Base-by-base conservation (phyloP, 1,140 invertebrate species). In the Euwallacea fornicatus region DNA sequence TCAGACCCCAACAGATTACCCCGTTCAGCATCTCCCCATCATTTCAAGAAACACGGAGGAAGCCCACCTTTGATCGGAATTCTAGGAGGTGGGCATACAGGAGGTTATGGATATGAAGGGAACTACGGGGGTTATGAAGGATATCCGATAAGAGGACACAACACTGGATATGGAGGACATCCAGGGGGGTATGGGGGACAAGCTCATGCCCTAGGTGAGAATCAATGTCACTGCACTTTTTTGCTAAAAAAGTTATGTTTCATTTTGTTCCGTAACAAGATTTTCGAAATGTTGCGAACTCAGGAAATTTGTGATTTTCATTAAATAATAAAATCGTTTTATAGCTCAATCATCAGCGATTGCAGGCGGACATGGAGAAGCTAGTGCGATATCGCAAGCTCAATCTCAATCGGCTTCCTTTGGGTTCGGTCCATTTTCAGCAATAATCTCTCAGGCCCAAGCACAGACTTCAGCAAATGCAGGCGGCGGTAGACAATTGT, bases 391-490 rank as follows among this genome's bases (percentile, higher is more conserved):
- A 50, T 11, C 64, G 4, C 64, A 66, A 43, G 10, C 64, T 55
- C 64, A 66, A 56, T 16, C 64, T 54, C 64, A 66, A 55, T 66
- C 64, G 9, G 50, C 64, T 8, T 55, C 64, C 11, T 66, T 66
- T 55, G 64, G 64, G 3, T 66, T 66, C 42, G 64, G 64, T 11
- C 64, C 64, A 41, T 66, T 66, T 56, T 54, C 53, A 3, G 64
- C 64, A 4, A 55, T 7, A 7, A n/a, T 66, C 11, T 66, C 64
- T 21, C 50, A 66, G 21, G 21, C 64, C 13, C 50, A 66, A 13
- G 64, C 64, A 2, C 53, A 54, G 46, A 15, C 64, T 42, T 9
- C 8, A 3, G 64, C 64, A 13, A 43, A 15, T 7, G 62, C 43
- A 47, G 64, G 64, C 11, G 64, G 33, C 7, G 53, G 64, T 7